These are phyloP conservation scores for Brachyhypopomus gauderio DNA, from an alignment of 2,113 vertebrate genomes.

Conservation along the genomic window DNA sequence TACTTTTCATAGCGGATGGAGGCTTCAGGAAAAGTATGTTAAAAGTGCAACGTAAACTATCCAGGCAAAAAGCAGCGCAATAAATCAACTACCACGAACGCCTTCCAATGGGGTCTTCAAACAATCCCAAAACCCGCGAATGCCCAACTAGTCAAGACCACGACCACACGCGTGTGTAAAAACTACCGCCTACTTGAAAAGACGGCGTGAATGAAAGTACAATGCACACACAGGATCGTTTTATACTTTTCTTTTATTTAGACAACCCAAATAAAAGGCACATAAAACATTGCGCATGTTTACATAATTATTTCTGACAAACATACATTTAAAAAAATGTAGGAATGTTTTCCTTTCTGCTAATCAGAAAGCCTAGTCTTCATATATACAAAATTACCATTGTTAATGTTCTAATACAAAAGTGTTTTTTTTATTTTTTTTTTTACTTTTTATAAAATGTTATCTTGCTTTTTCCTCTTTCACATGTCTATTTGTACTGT, in stretches of 20 bases:
- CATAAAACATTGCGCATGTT: constrained; percentile 98
- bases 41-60: not conserved
- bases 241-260: constrained; percentile 98
- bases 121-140: too few relatives aligned
- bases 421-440: constrained; percentile 83
- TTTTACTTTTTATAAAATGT: constrained; percentile 75
- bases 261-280: constrained; percentile 99
- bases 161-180: not conserved
- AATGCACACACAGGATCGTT: constrained; percentile 45
- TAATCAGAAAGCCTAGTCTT: constrained; percentile 99
- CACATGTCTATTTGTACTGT: constrained; percentile 77
- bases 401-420: constrained; percentile 99
- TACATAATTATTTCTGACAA: constrained; percentile 99
- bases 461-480: constrained; percentile 87
- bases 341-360: constrained; percentile 99
- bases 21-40: not conserved
- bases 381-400: constrained; percentile 99
- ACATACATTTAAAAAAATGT: constrained; percentile 97
- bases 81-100: too few relatives aligned
- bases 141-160: too few relatives aligned
- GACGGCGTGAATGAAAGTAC: not conserved
- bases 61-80: not conserved
- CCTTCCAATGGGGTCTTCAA: too few relatives aligned
- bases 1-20: not conserved
- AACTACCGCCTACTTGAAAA: not conserved